Percentiles rank a stretch among this genome's conserved stretches.
Conservation (phyloP, 2,113 vertebrate genomes). For the Actinemys pallida region DNA sequence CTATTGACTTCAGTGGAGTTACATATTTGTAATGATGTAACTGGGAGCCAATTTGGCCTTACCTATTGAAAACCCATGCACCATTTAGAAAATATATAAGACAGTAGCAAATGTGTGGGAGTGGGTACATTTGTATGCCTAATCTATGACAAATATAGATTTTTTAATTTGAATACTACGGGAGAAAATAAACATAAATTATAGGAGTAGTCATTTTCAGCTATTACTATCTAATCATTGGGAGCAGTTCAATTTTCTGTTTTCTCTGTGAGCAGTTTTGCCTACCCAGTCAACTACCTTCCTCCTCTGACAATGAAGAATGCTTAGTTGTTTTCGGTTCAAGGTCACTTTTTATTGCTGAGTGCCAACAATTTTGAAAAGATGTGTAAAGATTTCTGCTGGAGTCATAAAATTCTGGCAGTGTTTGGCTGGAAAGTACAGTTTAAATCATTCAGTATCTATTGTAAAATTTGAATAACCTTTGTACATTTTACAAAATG, state of each 20-base stretch:
- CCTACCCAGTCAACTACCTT: background rate
- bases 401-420: background rate
- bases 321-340: background rate
- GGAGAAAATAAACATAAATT: background rate
- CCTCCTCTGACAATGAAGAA: background rate
- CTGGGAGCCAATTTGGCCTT: background rate
- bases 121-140: background rate
- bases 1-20: background rate
- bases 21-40: background rate
- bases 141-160: background rate
- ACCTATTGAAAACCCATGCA: background rate
- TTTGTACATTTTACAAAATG: slow-evolving; percentile 4
- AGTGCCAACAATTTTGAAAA: background rate
- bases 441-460: background rate
- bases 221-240: background rate
- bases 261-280: background rate
- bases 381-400: background rate
- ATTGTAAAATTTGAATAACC: background rate
- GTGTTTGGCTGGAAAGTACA: background rate
- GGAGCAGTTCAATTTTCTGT: background rate
- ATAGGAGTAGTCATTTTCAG: background rate
- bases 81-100: background rate
- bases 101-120: background rate
- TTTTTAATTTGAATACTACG: background rate
- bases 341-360: background rate